These are phyloP conservation scores for Anser cygnoides DNA, from an alignment of 2,113 vertebrate species.

Conservation along the genomic window DNA sequence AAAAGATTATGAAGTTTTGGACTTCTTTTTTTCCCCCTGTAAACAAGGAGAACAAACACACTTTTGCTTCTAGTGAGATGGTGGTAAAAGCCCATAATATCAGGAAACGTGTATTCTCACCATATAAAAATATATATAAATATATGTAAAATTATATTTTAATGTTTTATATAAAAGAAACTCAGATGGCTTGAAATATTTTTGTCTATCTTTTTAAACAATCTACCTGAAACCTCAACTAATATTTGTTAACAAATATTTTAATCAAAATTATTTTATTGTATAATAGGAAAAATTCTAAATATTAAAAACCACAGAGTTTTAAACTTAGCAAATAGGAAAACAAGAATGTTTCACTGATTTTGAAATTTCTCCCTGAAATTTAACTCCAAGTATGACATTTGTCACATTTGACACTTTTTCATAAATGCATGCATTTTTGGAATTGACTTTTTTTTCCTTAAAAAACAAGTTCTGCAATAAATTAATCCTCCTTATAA, in stretches of 20 bases:
- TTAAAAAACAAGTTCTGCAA: neutral
- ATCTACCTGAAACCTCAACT: neutral
- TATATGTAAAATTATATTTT: neutral
- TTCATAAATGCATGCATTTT: neutral
- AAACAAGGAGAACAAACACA: neutral
- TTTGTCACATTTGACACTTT: neutral
- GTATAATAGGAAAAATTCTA: neutral
- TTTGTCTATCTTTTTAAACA: neutral
- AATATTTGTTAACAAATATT: neutral
- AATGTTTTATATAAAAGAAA: neutral
- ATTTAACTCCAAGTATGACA: neutral
- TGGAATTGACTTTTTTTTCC: neutral
- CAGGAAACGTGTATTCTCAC: neutral
- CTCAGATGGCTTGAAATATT: neutral
- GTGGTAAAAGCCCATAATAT: neutral
- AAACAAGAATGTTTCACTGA: neutral
- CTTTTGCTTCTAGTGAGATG: neutral
- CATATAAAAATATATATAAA: neutral
- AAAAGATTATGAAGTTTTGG: neutral
- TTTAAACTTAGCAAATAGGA: neutral
- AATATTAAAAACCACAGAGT: neutral
- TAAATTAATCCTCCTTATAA: neutral
- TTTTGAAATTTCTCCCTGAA: neutral
- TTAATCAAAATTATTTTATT: neutral
- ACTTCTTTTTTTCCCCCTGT: neutral